phyloP scores from a whole-genome alignment of 1,140 invertebrate species.

The Leptonema lineaticorne region DNA sequence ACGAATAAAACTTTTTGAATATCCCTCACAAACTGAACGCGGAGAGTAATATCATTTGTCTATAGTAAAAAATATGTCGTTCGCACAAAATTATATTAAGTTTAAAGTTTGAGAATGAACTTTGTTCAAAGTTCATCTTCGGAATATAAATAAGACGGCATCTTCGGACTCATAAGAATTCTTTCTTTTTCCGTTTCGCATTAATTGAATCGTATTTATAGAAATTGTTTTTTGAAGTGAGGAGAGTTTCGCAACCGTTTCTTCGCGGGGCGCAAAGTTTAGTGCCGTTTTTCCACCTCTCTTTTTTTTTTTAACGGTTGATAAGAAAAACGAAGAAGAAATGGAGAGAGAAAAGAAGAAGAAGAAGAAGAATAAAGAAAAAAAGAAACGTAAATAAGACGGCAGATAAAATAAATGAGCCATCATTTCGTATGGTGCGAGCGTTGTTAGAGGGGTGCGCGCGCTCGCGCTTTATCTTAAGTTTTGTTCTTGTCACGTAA shows the following conservation, averaged over 20 bases:
- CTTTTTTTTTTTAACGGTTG: background rate
- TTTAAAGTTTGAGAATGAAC: background rate
- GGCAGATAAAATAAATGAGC: conserved; percentile 41
- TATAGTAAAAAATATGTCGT: background rate
- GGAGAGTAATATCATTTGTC: too few relatives aligned
- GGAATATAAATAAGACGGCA: background rate
- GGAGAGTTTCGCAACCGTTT: background rate
- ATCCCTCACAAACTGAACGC: background rate
- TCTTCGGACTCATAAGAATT: too few relatives aligned
- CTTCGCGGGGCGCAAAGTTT: background rate
- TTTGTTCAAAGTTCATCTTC: background rate
- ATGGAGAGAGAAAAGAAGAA: conserved; percentile 28
- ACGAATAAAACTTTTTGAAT: conserved; percentile 35
- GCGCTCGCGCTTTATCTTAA: conserved; percentile 22
- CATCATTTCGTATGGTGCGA: conserved; percentile 29
- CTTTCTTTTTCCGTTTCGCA: background rate
- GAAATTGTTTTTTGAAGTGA: background rate
- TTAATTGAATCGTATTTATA: background rate
- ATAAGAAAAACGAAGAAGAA: background rate
- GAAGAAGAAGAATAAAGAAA: conserved; percentile 41
- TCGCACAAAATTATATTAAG: background rate
- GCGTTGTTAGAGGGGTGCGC: background rate
- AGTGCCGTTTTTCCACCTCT: background rate
- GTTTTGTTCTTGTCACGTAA: conserved; percentile 40
- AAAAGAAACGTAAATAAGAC: conserved; percentile 21